These are phyloP conservation scores for Hirundichthys speculiger DNA, from an alignment of 2,113 vertebrate species.

Conservation along the genomic window DNA sequence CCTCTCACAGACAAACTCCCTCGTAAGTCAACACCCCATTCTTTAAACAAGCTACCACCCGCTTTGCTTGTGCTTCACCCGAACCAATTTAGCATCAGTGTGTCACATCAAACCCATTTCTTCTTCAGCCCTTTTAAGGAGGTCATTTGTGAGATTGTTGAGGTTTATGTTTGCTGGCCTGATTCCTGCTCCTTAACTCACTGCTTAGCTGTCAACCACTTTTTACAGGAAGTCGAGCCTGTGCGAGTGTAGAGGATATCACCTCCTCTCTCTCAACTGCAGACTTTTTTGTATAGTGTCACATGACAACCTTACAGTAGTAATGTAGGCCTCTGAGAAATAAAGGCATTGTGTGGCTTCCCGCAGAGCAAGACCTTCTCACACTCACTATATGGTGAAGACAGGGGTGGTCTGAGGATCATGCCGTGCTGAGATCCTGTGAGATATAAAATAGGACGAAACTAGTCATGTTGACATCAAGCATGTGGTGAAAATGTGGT, in stretches of 20 bases:
- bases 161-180: slow-evolving; percentile 27
- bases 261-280: slow-evolving; percentile 22
- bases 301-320: slow-evolving; percentile 15
- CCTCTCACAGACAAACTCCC: slow-evolving; percentile 20
- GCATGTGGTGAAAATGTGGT: slow-evolving; percentile 5
- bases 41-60: slow-evolving; percentile 6
- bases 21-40: slow-evolving; percentile 15
- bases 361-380: slow-evolving; percentile 23
- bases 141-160: slow-evolving; percentile 24
- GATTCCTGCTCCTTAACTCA: slow-evolving; percentile 37
- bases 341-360: slow-evolving; percentile 9
- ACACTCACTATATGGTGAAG: slow-evolving; percentile 14
- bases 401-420: neutral
- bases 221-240: slow-evolving; percentile 56
- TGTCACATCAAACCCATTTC: neutral
- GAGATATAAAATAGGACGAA: slow-evolving; percentile 20
- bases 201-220: slow-evolving; percentile 40
- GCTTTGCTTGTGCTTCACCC: slow-evolving; percentile 1
- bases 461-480: neutral
- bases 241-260: slow-evolving; percentile 22
- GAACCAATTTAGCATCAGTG: slow-evolving; percentile 29
- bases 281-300: slow-evolving; percentile 15
- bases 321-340: slow-evolving; percentile 10
- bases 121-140: neutral
- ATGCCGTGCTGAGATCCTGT: slow-evolving; percentile 21